Conservation (phyloP, 2,797 vertebrate genomes). For the Phaenicophaeus curvirostris region DNA sequence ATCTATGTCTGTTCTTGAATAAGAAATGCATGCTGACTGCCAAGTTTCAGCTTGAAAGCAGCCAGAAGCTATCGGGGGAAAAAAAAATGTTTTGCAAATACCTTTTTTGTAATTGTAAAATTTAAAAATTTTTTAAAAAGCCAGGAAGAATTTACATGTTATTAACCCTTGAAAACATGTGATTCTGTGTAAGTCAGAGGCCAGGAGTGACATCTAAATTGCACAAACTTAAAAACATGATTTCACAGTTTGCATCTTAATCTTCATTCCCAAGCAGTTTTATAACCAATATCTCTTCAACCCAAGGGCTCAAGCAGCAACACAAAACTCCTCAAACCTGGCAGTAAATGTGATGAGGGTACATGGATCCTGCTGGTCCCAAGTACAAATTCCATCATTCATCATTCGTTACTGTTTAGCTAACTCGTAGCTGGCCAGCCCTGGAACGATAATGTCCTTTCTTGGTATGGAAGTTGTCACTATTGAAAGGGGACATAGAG, state of each 20-base stretch:
- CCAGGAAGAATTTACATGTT: background rate
- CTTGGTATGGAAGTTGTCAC: background rate
- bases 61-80: constrained; percentile 26
- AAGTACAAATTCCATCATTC: background rate
- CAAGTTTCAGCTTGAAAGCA: constrained; percentile 47
- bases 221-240: background rate
- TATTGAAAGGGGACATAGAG: background rate
- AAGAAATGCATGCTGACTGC: constrained; percentile 26
- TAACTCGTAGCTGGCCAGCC: background rate
- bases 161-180: background rate
- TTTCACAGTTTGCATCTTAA: background rate
- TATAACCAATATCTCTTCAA: background rate
- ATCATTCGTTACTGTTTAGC: background rate
- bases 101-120: constrained; percentile 51
- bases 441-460: background rate
- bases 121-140: background rate
- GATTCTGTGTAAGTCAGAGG: background rate
- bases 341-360: background rate
- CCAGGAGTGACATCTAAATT: background rate
- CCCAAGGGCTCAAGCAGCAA: background rate
- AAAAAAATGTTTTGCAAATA: constrained; percentile 38
- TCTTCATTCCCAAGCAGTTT: background rate
- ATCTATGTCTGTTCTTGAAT: constrained; percentile 37
- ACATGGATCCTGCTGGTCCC: background rate
- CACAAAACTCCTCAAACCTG: constrained; percentile 8